Evolutionary conservation across 1,140 invertebrate genomes (phyloP), one percentile per base, ranked within the genome.

Genomic region (Danaus melanippus): DNA sequence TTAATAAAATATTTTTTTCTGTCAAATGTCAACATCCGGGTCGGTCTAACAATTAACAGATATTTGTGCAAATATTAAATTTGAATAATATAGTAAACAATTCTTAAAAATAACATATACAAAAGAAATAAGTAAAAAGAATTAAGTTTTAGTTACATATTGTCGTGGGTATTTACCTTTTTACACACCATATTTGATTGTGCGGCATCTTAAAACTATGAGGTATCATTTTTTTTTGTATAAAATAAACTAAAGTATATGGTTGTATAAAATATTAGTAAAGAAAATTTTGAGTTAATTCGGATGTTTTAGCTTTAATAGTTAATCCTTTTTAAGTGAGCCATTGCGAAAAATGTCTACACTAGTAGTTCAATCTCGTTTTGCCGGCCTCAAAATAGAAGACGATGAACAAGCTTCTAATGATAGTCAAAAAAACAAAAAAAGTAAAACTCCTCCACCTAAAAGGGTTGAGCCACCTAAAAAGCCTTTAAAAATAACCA

Each of bases 331-430:
- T 11, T 42, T 32, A 32, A 32, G 21, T 32, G 21, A 50, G 40
- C 42, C 42, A 51, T 9, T 54, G 39, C 45, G 50, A 53, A 79
- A 78, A 73, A 82, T 82, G 80, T 81, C 86, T 85, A 80, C 84
- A 74, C 79, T 89, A 53, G 84, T 88, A 42, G 88, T 90, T 50
- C 88, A 89, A 64, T 91, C 90, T 40, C 79, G 90, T 46, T 91
- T 91, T 76, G 88, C 90, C 55, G 89, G 89, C 47, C 77, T 91
- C 15, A 88, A 89, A 73, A 86, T 90, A 21, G 90, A 91, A 64
- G 90, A 90, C 63, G 90, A 91, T 57, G 90, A 90, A 53, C 76
- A 80, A 58, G 62, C 73, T 58, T 53, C 58, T 46, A 66, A 40
- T 32, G 74, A 73, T 53, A 74, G 10, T 41, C 73, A 84, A 69